Evolutionary conservation across 2,797 vertebrate species (phyloP).

Genomic region (Hyperoplus lanceolatus): DNA sequence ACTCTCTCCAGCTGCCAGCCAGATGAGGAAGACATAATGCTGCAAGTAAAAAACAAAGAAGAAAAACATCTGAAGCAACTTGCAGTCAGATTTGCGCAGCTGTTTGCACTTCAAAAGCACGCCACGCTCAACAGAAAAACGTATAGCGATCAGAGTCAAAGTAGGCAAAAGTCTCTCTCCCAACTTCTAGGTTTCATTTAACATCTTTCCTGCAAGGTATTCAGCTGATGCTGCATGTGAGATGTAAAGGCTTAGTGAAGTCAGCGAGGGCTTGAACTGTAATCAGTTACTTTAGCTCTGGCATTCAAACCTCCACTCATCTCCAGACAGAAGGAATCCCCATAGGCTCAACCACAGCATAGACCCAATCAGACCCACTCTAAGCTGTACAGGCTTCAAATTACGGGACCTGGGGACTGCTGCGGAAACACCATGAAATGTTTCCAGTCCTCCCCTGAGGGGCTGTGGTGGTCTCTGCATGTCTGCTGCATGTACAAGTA

Average conservation of each 20-base stretch:
- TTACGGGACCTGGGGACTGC: slow-evolving; percentile 34
- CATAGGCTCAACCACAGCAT: slow-evolving; percentile 55
- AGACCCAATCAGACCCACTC: slow-evolving; percentile 59
- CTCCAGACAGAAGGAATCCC: slow-evolving; percentile 67
- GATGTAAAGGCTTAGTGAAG: slow-evolving; percentile 51
- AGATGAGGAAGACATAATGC: slow-evolving; percentile 53
- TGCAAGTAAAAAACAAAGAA: slow-evolving; percentile 15
- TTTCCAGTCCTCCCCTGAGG: slow-evolving; percentile 43
- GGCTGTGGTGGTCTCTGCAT: slow-evolving; percentile 46
- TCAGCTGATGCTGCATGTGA: slow-evolving; percentile 8
- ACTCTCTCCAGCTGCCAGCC: slow-evolving; percentile 69
- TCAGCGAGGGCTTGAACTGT: slow-evolving; percentile 44
- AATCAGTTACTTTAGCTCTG: slow-evolving; percentile 71
- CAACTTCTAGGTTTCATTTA: slow-evolving; percentile 29
- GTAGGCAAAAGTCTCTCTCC: slow-evolving; percentile 49
- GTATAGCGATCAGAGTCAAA: slow-evolving; percentile 35
- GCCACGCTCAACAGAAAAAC: not conserved
- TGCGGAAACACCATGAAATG: slow-evolving; percentile 31
- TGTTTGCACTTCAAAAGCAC: slow-evolving; percentile 62
- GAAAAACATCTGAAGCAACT: slow-evolving; percentile 46
- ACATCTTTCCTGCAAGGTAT: slow-evolving; percentile 44
- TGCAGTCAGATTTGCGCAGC: slow-evolving; percentile 21
- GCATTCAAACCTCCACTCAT: slow-evolving; percentile 46
- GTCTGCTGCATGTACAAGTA: slow-evolving; percentile 45
- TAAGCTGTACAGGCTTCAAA: slow-evolving; percentile 41